Conservation (phyloP, 2,888 invertebrate genomes). For the Caenorhabditis sp. region DNA sequence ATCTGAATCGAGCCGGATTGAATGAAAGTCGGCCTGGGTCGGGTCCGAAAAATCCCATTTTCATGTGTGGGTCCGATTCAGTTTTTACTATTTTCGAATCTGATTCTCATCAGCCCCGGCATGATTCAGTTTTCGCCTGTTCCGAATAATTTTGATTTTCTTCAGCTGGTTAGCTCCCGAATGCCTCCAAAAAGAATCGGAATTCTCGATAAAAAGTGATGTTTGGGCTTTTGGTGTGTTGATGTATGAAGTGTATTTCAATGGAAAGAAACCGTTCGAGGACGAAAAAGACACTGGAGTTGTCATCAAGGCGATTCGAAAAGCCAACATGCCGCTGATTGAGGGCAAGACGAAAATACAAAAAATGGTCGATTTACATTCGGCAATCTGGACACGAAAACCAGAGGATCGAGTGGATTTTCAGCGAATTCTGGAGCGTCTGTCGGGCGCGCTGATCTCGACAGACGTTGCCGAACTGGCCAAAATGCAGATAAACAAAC, state of each 20-base stretch:
- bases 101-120: too few species aligned
- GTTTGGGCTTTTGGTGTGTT: conserved; percentile 61
- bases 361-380: conserved; percentile 22
- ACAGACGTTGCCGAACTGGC: conserved; percentile 12
- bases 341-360: conserved; percentile 36
- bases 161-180: conserved; percentile 62
- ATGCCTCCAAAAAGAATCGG: conserved; percentile 43
- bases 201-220: conserved; percentile 52
- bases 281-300: conserved; percentile 40
- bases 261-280: conserved; percentile 38
- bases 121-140: too few species aligned
- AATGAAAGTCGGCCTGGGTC: too few species aligned
- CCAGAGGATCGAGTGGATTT: conserved; percentile 35
- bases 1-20: too few species aligned
- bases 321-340: conserved; percentile 45
- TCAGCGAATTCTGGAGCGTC: conserved; percentile 24
- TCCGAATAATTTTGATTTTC: too few species aligned
- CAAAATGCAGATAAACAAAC: conserved; percentile 30
- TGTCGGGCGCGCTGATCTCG: conserved; percentile 16
- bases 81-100: too few species aligned
- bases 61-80: too few species aligned
- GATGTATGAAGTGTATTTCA: conserved; percentile 50
- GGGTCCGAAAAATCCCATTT: too few species aligned
- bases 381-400: conserved; percentile 31
- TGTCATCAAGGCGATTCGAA: conserved; percentile 40